Base-by-base conservation (phyloP, 2,113 vertebrate genomes). In the Choloepus hoffmanni region DNA sequence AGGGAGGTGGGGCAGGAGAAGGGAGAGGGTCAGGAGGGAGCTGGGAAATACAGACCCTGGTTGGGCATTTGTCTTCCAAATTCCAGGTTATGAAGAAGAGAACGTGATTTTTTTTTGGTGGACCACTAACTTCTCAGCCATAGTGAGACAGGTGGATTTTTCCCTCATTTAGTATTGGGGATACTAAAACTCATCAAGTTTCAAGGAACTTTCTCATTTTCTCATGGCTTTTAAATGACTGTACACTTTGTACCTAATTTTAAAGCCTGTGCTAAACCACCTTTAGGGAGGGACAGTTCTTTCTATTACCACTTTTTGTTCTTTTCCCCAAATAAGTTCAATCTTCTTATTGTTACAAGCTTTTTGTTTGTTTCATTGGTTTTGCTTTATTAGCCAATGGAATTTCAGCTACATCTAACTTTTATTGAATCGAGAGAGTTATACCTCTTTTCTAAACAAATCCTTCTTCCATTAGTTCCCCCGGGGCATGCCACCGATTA, bases 221-320 rank as follows among this genome's bases (percentile, higher is more conserved):
- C 26, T 86, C 28, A 30, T 7, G 33, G 33, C 10, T 77, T 89
- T 85, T 78, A 84, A 89, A 2, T 43, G 36, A n/a, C 40, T 86
- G 18, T 9, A 60, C 50, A 87, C 33, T 76, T 90, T 92, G 90
- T 83, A 43, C 48, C 9, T 77, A 67, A 55, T 87, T 94, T 92
- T 67, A 90, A 86, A 70, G 5, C 68, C 21, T 28, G 43, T 9
- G 33, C 0, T 8, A 62, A 95, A 63, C 60, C 30, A 62, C 68
- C 48, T 77, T 23, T 40, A n/a, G 5, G 33, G n/a, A 85, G 24
- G 43, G 11, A 70, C 1, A 45, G 33, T 3, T 4, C 9, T 94
- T 89, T 63, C 48, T 86, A 4, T 67, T 95, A 23, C 36, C 68
- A 40, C 19, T 23, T 30, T 82, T 89, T 68, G 21, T 45, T 78